Percentiles rank a stretch among this genome's conserved stretches.
These are phyloP conservation scores for Yponomeuta sedellus DNA, from an alignment of 2,888 invertebrate species.

Conservation along the genomic window DNA sequence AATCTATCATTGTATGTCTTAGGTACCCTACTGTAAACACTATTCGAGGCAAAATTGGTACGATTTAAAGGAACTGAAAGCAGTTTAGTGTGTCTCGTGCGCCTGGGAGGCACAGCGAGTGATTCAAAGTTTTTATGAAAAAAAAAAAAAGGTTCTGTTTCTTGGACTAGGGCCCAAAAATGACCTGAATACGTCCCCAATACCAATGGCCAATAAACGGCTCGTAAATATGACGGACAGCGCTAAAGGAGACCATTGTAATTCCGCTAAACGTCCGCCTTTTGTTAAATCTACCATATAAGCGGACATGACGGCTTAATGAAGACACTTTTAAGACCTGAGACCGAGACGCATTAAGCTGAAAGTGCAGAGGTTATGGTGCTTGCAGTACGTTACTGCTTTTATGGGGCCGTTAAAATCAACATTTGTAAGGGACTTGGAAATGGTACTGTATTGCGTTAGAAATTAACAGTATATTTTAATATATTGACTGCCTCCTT, in stretches of 20 bases:
- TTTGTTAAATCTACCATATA: constrained; percentile 49
- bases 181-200: too few species aligned
- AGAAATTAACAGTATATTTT: too few species aligned
- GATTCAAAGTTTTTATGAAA: too few species aligned
- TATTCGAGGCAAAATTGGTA: too few species aligned
- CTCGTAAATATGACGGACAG: constrained; percentile 67
- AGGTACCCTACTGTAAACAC: too few species aligned
- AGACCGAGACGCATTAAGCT: constrained; percentile 11
- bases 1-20: too few species aligned
- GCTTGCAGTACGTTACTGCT: constrained; percentile 22
- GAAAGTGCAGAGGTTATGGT: constrained; percentile 14
- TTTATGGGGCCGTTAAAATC: constrained; percentile 30
- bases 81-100: too few species aligned
- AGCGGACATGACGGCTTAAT: constrained; percentile 26
- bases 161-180: too few species aligned
- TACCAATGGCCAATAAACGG: constrained; percentile 71
- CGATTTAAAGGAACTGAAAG: too few species aligned
- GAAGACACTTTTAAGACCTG: constrained; percentile 36
- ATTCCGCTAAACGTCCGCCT: constrained; percentile 63
- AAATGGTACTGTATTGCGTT: constrained; percentile 23
- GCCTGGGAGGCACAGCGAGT: too few species aligned
- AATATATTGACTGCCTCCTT: too few species aligned
- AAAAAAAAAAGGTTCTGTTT: too few species aligned
- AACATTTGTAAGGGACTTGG: constrained; percentile 20
- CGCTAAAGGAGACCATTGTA: constrained; percentile 67